Evolutionary conservation across 2,113 vertebrate genomes (phyloP).

Genomic region (human): GRCh38 chr7:32635001-32635500

Average conservation of each 20-base stretch:
- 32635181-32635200: background rate
- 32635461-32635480: background rate
- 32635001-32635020: background rate
- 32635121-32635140: too few relatives aligned
- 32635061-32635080: too few relatives aligned
- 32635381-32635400: conserved; percentile 44
- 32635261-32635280: conserved; percentile 98
- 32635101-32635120: background rate
- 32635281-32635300: conserved; percentile 98
- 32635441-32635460: background rate
- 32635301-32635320: conserved; percentile 93
- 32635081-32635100: too few relatives aligned
- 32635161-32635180: background rate
- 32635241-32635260: conserved; percentile 92
- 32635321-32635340: conserved; percentile 89
- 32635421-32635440: background rate
- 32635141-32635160: background rate
- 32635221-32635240: background rate
- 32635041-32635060: too few relatives aligned
- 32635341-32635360: conserved; percentile 88
- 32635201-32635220: background rate
- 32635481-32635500: background rate
- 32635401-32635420: background rate
- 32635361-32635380: conserved; percentile 74
- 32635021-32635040: background rate